Percentiles rank a stretch among this genome's conserved stretches.
These are phyloP conservation scores for Pardalotus punctatus DNA, from an alignment of 2,113 vertebrate genomes.

Conservation along the genomic window DNA sequence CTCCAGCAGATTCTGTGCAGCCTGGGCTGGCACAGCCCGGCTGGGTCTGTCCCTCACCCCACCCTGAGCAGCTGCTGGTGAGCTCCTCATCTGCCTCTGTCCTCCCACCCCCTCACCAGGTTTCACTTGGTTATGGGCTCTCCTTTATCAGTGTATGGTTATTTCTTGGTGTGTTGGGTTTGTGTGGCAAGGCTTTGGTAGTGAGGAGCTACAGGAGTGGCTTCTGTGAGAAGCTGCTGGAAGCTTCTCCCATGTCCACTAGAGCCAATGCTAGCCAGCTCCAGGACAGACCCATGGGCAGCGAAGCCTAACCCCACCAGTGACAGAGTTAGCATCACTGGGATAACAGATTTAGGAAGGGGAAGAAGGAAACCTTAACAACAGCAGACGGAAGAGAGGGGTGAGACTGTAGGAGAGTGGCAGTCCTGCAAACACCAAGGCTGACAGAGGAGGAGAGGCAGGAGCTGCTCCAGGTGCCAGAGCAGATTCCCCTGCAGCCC, in stretches of 20 bases:
- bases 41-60: background rate
- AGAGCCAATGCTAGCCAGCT: background rate
- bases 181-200: background rate
- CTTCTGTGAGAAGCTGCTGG: background rate
- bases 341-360: background rate
- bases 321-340: background rate
- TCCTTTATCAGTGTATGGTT: background rate
- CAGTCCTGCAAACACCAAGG: background rate
- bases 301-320: background rate
- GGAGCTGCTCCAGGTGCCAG: background rate
- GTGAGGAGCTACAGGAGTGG: background rate
- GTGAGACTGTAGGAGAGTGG: background rate
- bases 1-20: background rate
- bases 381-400: background rate
- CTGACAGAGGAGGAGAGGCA: background rate
- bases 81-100: background rate
- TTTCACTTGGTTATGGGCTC: background rate
- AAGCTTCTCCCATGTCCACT: background rate
- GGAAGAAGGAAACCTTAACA: background rate
- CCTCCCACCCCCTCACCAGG: fast-evolving
- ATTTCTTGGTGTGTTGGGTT: background rate
- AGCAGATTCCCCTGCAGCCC: background rate
- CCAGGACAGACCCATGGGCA: fast-evolving
- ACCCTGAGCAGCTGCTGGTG: background rate
- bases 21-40: background rate